phyloP scores from a whole-genome alignment of 2,113 vertebrate genomes.

The Zosterops japonicus region DNA sequence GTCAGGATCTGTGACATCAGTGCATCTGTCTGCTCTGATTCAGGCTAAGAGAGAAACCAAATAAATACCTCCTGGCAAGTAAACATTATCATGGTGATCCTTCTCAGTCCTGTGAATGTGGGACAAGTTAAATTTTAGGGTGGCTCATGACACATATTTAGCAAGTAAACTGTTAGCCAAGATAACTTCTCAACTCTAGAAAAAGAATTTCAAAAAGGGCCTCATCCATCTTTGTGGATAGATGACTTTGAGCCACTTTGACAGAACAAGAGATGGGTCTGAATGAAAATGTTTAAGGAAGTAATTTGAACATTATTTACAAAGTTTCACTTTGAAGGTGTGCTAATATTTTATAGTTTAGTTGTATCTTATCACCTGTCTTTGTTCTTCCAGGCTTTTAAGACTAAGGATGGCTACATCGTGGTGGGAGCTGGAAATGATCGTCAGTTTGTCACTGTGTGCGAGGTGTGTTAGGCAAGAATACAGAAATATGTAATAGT shows the following conservation, averaged over 20 bases:
- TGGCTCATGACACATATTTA: neutral
- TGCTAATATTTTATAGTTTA: neutral
- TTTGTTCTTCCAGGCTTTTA: conserved; percentile 84
- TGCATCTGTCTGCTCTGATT: neutral
- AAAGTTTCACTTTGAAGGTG: neutral
- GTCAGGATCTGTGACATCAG: neutral
- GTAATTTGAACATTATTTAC: neutral
- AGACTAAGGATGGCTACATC: conserved; percentile 86
- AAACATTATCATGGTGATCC: neutral
- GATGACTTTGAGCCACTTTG: neutral
- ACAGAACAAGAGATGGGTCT: neutral
- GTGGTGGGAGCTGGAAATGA: conserved; percentile 91
- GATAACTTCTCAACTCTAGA: neutral
- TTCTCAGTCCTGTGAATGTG: neutral
- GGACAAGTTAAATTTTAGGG: neutral
- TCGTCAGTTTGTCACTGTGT: conserved; percentile 85
- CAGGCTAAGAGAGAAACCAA: neutral
- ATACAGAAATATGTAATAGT: neutral
- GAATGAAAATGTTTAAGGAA: neutral
- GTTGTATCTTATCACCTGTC: neutral
- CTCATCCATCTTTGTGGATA: neutral
- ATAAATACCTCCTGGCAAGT: neutral
- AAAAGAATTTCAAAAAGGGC: neutral
- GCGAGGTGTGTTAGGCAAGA: conserved; percentile 69
- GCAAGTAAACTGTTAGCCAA: neutral